phyloP scores from a whole-genome alignment of 2,797 vertebrate species.

The Alcedo quadribrachys region DNA sequence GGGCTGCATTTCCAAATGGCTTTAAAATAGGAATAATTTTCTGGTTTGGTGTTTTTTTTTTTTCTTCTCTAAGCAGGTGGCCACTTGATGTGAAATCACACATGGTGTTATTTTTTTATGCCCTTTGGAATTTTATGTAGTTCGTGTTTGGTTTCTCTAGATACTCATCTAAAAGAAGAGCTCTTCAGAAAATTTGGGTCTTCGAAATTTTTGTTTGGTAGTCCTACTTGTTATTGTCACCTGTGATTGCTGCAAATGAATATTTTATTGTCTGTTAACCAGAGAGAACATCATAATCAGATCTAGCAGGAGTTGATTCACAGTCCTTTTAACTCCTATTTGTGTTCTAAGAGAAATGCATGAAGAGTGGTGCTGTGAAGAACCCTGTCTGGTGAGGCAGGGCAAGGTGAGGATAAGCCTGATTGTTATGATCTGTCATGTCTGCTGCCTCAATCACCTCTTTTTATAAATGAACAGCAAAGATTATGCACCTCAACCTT shows the following conservation, averaged over 20 bases:
- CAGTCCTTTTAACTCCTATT: background rate
- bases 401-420: background rate
- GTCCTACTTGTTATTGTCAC: background rate
- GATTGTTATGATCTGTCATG: background rate
- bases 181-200: background rate
- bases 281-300: background rate
- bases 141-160: background rate
- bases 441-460: background rate
- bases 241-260: background rate
- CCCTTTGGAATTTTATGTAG: background rate
- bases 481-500: background rate
- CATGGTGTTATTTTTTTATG: background rate
- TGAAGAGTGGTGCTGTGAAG: background rate
- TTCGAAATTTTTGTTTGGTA: background rate
- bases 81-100: background rate
- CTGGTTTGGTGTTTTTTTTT: background rate
- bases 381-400: background rate
- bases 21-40: background rate
- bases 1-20: background rate
- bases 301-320: background rate
- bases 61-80: background rate
- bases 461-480: background rate
- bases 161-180: background rate
- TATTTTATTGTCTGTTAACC: background rate
- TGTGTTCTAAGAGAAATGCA: background rate